Percentiles rank a stretch among this genome's conserved stretches.
These are phyloP conservation scores for Brachyptera risi DNA, from an alignment of 2,888 invertebrate species.

Conservation along the genomic window DNA sequence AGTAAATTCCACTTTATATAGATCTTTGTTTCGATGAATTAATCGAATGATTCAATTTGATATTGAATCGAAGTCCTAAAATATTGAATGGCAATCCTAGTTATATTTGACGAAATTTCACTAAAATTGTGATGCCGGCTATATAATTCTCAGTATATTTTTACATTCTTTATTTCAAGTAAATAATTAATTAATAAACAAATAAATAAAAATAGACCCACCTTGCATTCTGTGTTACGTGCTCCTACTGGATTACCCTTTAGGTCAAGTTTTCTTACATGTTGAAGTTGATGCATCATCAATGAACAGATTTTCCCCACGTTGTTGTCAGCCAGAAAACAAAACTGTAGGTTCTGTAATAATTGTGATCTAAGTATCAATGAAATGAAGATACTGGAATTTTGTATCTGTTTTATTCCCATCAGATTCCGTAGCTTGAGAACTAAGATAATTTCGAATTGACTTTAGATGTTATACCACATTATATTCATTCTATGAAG, in stretches of 20 bases:
- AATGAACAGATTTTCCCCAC: constrained; percentile 41
- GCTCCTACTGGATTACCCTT: constrained; percentile 46
- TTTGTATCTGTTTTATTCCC: too few relatives aligned
- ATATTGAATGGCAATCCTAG: not conserved
- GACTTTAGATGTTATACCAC: too few relatives aligned
- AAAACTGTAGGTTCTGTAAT: constrained; percentile 25
- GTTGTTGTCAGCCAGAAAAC: constrained; percentile 34
- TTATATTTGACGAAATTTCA: not conserved
- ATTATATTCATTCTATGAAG: too few relatives aligned
- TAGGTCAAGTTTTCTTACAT: constrained; percentile 53
- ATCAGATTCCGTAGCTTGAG: too few relatives aligned
- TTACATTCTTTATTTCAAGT: too few relatives aligned
- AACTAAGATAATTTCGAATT: too few relatives aligned
- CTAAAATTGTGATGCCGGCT: not conserved
- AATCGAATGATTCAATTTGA: too few relatives aligned
- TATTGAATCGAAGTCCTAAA: not conserved
- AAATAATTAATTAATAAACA: not conserved
- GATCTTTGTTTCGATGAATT: too few relatives aligned
- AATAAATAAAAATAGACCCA: constrained; percentile 35
- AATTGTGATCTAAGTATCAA: not conserved
- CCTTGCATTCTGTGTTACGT: not conserved
- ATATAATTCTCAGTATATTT: not conserved
- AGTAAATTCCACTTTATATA: too few relatives aligned
- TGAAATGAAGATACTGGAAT: too few relatives aligned
- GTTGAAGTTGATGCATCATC: constrained; percentile 14